Evolutionary conservation across 2,888 invertebrate species (phyloP), one percentile per base, ranked within the genome.

Genomic region (Sphaeridia pumilis): DNA sequence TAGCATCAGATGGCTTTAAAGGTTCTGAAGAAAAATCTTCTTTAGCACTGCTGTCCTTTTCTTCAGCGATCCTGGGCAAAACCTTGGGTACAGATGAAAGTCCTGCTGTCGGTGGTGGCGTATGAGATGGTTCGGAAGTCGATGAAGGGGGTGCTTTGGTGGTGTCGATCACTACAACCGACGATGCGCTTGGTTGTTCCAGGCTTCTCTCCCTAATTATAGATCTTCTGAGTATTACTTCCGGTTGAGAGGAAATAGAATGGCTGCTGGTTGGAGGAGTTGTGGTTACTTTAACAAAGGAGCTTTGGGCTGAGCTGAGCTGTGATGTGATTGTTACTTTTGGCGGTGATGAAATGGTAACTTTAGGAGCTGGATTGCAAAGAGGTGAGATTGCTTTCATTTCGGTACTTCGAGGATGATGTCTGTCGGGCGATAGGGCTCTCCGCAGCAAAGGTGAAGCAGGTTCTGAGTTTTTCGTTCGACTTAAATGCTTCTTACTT

Each of bases 391-490:
- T 88, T 24, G 79, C 75, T 67, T 89, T 89, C 14, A 77, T 80
- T 67, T 89, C 89, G 0, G 88, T 88, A 45, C 87, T 87, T 21
- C 90, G 82, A 0, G 92, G 92, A 71, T 92, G 92, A 42, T 93
- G 73, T 52, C 92, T 79, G 74, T 93, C 93, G 0, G 94, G 93
- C 2, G 90, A 92, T 22, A 93, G 73, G 0, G 93, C 92, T 49
- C 93, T 76, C 38, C 93, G 74, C 31, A 93, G 73, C 43, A 94
- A 74, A 0, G 93, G 93, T 1, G 92, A 92, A 54, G 89, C 89
- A 21, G 92, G 92, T 70, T 93, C 93, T 2, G 83, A 81, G 48
- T 83, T 82, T 70, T 87, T 86, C 0, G 85, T 82, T 45, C 86
- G 75, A 20, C 79, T 81, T 66, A 84, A 83, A 31, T 78, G 75